A percentile compares a stretch with the other conserved stretches of the same genome.
Conservation (phyloP, 2,113 vertebrate genomes). For the Philantomba maxwellii region DNA sequence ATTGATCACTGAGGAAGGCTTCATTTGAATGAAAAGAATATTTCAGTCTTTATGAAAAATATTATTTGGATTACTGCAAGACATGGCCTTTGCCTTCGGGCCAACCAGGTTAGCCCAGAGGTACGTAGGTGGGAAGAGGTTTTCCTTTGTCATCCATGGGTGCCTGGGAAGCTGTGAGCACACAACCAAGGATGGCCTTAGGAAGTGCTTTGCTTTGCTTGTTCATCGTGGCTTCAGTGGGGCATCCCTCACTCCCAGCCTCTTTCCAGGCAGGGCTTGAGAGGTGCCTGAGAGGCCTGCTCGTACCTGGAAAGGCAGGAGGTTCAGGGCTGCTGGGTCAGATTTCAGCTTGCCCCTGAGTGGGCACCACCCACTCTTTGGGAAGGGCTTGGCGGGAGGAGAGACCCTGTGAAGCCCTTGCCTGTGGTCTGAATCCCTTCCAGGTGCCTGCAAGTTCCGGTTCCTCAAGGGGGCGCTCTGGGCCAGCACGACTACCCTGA, state of each 20-base stretch:
- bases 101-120: background rate
- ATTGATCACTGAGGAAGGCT: background rate
- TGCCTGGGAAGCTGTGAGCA: background rate
- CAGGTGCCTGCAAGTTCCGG: background rate
- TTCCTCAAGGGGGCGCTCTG: background rate
- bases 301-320: background rate
- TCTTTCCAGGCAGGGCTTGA: background rate
- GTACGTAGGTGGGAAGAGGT: background rate
- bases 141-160: background rate
- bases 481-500: background rate
- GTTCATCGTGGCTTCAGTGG: background rate
- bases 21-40: background rate
- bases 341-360: background rate
- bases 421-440: background rate
- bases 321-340: background rate
- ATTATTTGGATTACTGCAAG: background rate
- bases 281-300: background rate
- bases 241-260: background rate
- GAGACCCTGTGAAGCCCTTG: background rate
- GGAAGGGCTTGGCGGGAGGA: background rate
- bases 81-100: background rate
- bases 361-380: background rate
- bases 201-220: background rate
- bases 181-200: background rate
- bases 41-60: background rate